Base-by-base conservation (phyloP, 2,888 invertebrate species). In the Eumacrocentrus americanus region DNA sequence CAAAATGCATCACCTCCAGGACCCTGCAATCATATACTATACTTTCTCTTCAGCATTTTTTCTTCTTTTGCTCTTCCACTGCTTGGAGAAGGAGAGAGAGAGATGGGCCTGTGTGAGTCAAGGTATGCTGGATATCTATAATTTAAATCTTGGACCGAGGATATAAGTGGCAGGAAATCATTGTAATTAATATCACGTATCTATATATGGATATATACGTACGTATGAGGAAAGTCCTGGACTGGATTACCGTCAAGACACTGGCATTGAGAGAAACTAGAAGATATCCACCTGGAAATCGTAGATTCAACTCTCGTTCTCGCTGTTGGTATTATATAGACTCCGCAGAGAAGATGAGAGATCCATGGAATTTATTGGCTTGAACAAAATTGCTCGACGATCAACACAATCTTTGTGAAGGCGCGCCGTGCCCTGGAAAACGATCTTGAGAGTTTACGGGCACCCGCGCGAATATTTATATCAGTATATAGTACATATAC, bases 171-270 rank as follows among this genome's bases (percentile, higher is more conserved):
- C 68, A 67, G 71, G 67, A 67, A 72, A 73, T 72, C 66, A 71
- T 73, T 74, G 73, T 72, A 75, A 75, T 74, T 75, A 75, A 74
- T 73, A 70, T 68, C 62, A 66, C 63, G 63, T 68, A 68, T 62
- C 53, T 53, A 53, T 53, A 53, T 38, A 14, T 22, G 20, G 9
- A 42, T 42, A 42, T 23, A 20, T 18, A 18, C 12, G 35, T 37
- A 53, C 54, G 51, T 50, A 52, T 51, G 37, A 54, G 58, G 42
- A 44, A 29, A n/a, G n/a, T n/a, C 37, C 37, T 18, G 18, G 18
- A 40, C 38, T 40, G 38, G 38, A 40, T 40, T 40, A 18, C 18
- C 14, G 38, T n/a, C n/a, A n/a, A n/a, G n/a, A n/a, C n/a, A n/a
- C n/a, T n/a, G n/a, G n/a, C n/a, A n/a, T n/a, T n/a, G n/a, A n/a